These are phyloP conservation scores for Ectropis crepuscularia DNA, from an alignment of 2,888 invertebrate species.

Conservation along the genomic window DNA sequence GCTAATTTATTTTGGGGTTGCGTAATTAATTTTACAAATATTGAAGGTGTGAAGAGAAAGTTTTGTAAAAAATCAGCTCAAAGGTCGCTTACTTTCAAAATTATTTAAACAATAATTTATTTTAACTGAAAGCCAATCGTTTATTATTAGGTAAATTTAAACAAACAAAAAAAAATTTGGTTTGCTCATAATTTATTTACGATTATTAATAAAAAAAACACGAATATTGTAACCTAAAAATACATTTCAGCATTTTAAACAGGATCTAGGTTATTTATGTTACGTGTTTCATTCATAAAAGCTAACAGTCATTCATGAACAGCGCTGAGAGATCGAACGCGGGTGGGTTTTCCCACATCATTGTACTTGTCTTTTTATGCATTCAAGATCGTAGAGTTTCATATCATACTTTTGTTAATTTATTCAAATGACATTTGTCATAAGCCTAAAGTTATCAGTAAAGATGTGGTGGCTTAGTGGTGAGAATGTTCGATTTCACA, in stretches of 20 bases:
- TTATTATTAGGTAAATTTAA: not conserved
- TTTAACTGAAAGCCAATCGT: not conserved
- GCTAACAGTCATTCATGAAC: constrained; percentile 24
- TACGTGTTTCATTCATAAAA: constrained; percentile 19
- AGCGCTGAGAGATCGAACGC: constrained; percentile 2
- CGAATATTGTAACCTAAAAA: not conserved
- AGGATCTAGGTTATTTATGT: constrained; percentile 7
- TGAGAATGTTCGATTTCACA: too few relatives aligned
- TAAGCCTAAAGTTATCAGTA: not conserved
- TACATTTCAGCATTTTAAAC: not conserved
- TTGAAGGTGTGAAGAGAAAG: constrained; percentile 4
- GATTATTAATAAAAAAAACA: not conserved
- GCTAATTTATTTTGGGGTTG: constrained; percentile 18
- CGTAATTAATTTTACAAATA: constrained; percentile 2
- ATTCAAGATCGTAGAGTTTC: not conserved
- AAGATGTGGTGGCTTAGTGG: too few relatives aligned
- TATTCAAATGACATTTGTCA: not conserved
- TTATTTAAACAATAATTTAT: not conserved
- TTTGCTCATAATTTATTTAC: not conserved
- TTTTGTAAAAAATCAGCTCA: not conserved
- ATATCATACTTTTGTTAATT: constrained; percentile 3
- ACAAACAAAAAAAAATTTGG: not conserved
- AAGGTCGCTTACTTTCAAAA: not conserved
- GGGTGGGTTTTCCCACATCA: constrained; percentile 14
- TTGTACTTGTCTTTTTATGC: constrained; percentile 15